These are phyloP conservation scores for Dasyprocta punctata DNA, from an alignment of 2,113 vertebrate genomes.

Conservation along the genomic window DNA sequence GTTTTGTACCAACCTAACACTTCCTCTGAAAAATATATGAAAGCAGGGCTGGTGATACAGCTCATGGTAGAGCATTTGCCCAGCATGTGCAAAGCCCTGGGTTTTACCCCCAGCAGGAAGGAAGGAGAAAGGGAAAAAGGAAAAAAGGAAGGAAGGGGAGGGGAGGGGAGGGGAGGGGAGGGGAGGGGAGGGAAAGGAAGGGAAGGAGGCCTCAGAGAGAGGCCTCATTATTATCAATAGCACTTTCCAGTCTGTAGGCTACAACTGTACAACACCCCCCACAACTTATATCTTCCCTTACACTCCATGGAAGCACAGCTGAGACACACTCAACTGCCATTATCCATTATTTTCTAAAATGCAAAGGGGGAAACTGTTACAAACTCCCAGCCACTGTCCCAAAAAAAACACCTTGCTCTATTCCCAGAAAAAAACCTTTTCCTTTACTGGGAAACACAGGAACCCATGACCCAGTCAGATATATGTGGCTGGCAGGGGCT, in stretches of 20 bases:
- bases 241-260: neutral
- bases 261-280: rapidly evolving
- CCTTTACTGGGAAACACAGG: neutral
- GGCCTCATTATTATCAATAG: neutral
- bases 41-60: neutral
- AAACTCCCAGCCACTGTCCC: neutral
- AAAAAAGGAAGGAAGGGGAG: rapidly evolving
- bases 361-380: neutral
- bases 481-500: neutral
- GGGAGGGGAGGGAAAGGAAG: rapidly evolving
- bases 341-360: neutral
- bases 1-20: neutral
- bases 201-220: neutral
- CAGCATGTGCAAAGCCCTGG: neutral
- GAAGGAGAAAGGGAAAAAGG: too few species aligned
- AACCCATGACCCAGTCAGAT: neutral
- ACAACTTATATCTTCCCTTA: rapidly evolving
- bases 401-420: neutral
- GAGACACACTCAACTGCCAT: neutral
- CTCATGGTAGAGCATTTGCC: neutral
- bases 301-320: neutral
- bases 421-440: neutral
- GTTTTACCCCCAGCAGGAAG: neutral
- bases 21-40: neutral
- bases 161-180: too few species aligned